Conservation (phyloP, 1,140 invertebrate genomes). For the Drosophila littoralis region DNA sequence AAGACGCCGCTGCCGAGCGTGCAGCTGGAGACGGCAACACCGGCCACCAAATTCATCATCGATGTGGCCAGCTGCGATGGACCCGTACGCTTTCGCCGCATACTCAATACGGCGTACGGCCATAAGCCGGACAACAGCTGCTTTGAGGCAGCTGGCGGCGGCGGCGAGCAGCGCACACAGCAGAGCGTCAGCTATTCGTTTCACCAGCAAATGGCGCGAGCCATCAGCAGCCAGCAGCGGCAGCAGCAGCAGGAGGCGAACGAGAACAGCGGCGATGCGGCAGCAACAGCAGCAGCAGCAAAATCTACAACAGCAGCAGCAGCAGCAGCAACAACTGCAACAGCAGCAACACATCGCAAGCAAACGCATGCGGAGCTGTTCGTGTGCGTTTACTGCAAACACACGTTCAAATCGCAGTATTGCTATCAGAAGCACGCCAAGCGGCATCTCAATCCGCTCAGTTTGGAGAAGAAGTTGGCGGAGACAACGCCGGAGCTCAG, state of each 20-base stretch:
- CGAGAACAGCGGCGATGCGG: conserved; percentile 63
- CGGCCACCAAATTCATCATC: conserved; percentile 86
- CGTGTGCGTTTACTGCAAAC: conserved; percentile 91
- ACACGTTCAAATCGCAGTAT: conserved; percentile 92
- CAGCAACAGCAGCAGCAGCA: conserved; percentile 1
- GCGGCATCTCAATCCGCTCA: conserved; percentile 87
- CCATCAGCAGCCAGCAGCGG: conserved; percentile 77
- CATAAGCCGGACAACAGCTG: conserved; percentile 72
- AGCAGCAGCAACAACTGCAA: conserved; percentile 5
- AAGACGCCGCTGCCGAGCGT: conserved; percentile 47
- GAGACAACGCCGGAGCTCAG: conserved; percentile 1
- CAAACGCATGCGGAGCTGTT: conserved; percentile 85
- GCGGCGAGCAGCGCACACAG: conserved; percentile 66
- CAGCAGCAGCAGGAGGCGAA: conserved; percentile 77
- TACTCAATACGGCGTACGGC: conserved; percentile 90
- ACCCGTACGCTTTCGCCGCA: conserved; percentile 92
- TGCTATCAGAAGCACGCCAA: conserved; percentile 92
- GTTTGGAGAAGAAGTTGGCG: conserved; percentile 67
- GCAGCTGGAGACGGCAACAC: conserved; percentile 32
- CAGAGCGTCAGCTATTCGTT: conserved; percentile 81
- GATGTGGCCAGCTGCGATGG: conserved; percentile 95
- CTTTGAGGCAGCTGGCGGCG: neutral
- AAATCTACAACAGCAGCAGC: neutral
- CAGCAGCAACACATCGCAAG: conserved; percentile 66
- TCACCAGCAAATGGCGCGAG: conserved; percentile 84